These are phyloP conservation scores for Basileuterus tristriatus DNA, from an alignment of 2,797 vertebrate species.

Conservation along the genomic window DNA sequence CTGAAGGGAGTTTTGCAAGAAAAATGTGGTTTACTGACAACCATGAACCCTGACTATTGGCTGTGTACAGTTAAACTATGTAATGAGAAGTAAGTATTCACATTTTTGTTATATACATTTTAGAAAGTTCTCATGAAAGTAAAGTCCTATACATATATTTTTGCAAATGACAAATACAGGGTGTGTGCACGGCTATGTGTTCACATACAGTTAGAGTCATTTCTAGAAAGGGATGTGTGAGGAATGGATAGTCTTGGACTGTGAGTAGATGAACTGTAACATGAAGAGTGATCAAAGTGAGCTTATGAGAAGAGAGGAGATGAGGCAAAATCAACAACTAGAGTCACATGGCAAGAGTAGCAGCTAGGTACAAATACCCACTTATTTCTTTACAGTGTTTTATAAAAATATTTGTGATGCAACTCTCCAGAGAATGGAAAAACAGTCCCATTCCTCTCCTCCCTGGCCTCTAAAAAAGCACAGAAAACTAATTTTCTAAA, in stretches of 20 bases:
- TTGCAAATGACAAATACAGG: background rate
- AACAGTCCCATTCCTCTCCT: background rate
- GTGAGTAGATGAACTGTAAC: background rate
- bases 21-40: slow-evolving; percentile 25
- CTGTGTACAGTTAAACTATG: slow-evolving; percentile 75
- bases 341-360: background rate
- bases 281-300: slow-evolving; percentile 19
- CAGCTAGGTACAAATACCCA: background rate
- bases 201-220: background rate
- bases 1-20: slow-evolving; percentile 73
- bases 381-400: background rate
- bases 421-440: background rate
- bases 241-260: background rate
- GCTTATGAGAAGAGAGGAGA: background rate
- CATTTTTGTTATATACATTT: background rate
- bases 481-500: background rate
- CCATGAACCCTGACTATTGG: slow-evolving; percentile 80
- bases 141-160: background rate
- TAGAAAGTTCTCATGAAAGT: background rate
- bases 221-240: background rate
- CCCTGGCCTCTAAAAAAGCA: background rate
- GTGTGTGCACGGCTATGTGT: background rate
- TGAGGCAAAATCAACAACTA: slow-evolving; percentile 3
- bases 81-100: slow-evolving; percentile 67
- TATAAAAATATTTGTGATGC: background rate